Conservation (phyloP, 2,888 invertebrate species). For the Rutpela maculata region DNA sequence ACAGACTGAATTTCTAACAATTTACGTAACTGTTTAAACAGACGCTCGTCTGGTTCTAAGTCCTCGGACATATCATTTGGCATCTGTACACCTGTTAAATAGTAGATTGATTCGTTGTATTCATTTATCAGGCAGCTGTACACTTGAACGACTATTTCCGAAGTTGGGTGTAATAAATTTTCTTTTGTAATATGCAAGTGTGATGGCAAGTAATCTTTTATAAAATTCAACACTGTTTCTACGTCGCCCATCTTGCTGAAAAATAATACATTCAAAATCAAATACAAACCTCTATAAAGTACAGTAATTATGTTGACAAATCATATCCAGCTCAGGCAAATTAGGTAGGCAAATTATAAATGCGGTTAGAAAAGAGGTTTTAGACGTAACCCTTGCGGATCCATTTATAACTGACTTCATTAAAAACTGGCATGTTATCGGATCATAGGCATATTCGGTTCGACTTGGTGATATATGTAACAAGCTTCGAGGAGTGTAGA, state of each 20-base stretch:
- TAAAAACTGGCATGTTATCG: too few species aligned
- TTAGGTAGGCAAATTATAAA: too few species aligned
- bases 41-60: constrained; percentile 19
- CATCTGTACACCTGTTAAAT: background rate
- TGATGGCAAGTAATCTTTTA: constrained; percentile 26
- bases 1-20: background rate
- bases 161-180: constrained; percentile 9
- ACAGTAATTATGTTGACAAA: too few species aligned
- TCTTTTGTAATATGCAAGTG: constrained; percentile 26
- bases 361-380: too few species aligned
- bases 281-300: background rate
- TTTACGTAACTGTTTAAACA: constrained; percentile 11
- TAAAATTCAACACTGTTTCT: constrained; percentile 15
- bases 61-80: background rate
- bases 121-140: constrained; percentile 23
- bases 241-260: constrained; percentile 20
- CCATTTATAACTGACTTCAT: too few species aligned
- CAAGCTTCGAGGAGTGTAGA: too few species aligned
- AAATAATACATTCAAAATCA: background rate
- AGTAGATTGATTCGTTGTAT: constrained; percentile 1
- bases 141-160: constrained; percentile 6
- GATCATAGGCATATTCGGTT: too few species aligned
- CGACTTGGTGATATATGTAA: too few species aligned
- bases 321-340: too few species aligned
- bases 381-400: too few species aligned